Evolutionary conservation across 2,797 vertebrate genomes (phyloP).

Genomic region (Hippocampus kuda): DNA sequence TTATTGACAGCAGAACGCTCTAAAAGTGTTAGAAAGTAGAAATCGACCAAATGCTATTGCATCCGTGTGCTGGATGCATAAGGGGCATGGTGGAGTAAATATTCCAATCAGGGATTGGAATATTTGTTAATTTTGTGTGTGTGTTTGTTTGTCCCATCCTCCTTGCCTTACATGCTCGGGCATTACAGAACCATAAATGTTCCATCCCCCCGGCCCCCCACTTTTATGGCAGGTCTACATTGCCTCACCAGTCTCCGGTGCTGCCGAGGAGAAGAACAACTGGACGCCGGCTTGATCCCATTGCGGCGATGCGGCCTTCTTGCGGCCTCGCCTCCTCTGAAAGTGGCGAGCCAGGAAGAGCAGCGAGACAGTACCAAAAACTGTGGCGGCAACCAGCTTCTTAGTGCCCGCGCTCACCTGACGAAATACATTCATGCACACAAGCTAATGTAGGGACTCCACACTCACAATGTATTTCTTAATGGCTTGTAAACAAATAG

Average conservation of each 20-base stretch:
- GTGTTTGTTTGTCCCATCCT: background rate
- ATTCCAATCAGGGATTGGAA: no score
- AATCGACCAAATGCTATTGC: no score
- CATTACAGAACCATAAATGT: background rate
- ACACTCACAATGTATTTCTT: no score
- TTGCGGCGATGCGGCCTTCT: constrained; percentile 56
- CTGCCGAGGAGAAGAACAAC: constrained; percentile 53
- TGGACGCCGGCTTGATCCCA: constrained; percentile 75
- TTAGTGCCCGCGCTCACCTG: constrained; percentile 82
- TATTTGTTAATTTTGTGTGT: no score
- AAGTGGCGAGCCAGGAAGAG: constrained; percentile 86
- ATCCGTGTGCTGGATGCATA: no score
- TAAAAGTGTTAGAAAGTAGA: no score
- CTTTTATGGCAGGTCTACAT: background rate
- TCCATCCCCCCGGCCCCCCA: background rate
- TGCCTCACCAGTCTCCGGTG: constrained; percentile 71
- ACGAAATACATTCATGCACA: constrained; percentile 1
- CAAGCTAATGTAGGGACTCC: background rate
- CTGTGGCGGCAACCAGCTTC: constrained; percentile 79
- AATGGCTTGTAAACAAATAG: background rate
- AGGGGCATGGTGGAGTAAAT: no score
- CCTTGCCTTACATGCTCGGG: no score
- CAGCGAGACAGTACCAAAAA: constrained; percentile 79
- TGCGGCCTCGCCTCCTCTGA: constrained; percentile 82
- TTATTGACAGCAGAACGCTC: no score